Percentiles rank a stretch among this genome's conserved stretches.
Conservation (phyloP, 2,888 invertebrate species). For the Himalopsyche japonica region DNA sequence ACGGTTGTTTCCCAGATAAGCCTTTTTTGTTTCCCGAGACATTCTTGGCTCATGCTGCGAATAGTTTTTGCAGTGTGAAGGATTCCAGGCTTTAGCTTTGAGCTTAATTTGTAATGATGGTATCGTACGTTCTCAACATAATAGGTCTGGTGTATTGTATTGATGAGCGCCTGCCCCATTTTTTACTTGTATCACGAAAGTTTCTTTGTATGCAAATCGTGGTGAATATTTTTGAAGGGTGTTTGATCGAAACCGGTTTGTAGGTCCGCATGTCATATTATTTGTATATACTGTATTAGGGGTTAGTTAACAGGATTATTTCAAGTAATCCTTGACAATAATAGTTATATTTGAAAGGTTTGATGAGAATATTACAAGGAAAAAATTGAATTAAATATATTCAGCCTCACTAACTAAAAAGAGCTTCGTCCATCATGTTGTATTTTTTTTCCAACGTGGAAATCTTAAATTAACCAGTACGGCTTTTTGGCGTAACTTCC, state of each 20-base stretch:
- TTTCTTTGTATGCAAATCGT: background rate
- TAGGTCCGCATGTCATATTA: background rate
- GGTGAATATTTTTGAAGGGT: background rate
- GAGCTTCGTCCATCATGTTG: no score
- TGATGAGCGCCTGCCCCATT: background rate
- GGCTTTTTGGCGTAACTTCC: no score
- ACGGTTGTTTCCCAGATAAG: background rate
- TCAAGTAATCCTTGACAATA: background rate
- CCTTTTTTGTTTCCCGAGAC: background rate
- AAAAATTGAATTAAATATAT: no score
- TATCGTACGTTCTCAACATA: constrained; percentile 21
- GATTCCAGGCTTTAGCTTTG: constrained; percentile 16
- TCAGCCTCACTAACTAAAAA: no score
- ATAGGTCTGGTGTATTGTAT: constrained; percentile 10
- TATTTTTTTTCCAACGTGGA: no score
- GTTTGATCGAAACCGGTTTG: background rate
- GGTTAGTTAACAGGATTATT: background rate
- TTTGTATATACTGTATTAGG: background rate
- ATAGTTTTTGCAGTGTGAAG: constrained; percentile 21
- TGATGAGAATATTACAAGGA: no score
- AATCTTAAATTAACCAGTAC: no score
- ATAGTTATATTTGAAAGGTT: no score
- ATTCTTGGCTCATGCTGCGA: constrained; percentile 13
- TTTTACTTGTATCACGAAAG: background rate
- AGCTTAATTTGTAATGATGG: constrained; percentile 33